A percentile compares a stretch with the other conserved stretches of the same genome.
These are phyloP conservation scores for Octodon degus DNA, from an alignment of 2,113 vertebrate genomes.

Conservation along the genomic window DNA sequence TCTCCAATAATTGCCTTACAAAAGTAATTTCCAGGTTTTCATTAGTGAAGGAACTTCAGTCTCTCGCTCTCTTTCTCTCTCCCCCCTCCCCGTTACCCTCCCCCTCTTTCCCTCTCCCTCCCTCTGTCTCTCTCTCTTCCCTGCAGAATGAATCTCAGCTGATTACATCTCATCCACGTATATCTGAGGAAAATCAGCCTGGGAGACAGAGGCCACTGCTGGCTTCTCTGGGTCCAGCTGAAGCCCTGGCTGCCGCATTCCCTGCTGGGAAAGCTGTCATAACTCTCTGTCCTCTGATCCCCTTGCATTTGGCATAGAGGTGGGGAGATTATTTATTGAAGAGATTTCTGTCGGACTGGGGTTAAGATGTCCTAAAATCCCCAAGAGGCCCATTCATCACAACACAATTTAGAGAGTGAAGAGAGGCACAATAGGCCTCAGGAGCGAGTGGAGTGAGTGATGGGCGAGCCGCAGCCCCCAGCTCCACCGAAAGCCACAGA, in stretches of 20 bases:
- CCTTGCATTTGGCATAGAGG: constrained; percentile 82
- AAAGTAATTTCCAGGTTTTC: constrained; percentile 64
- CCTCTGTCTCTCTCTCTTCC: neutral
- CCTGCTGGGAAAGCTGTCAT: constrained; percentile 81
- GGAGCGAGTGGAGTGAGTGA: constrained; percentile 83
- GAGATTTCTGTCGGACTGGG: constrained; percentile 84
- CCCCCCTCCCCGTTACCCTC: too few relatives aligned
- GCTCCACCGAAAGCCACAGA: constrained; percentile 77
- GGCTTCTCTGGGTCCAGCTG: constrained; percentile 55
- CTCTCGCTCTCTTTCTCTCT: neutral
- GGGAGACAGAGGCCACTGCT: constrained; percentile 61
- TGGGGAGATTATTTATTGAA: constrained; percentile 85
- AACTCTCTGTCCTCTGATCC: constrained; percentile 82
- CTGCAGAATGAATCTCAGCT: constrained; percentile 28
- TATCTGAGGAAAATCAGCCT: constrained; percentile 73
- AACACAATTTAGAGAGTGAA: constrained; percentile 82
- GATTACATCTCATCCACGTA: constrained; percentile 61
- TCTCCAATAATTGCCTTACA: constrained; percentile 26
- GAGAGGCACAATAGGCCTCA: constrained; percentile 80
- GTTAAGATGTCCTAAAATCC: constrained; percentile 88
- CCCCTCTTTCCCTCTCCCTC: neutral
- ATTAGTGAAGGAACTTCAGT: constrained; percentile 56
- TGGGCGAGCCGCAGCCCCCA: constrained; percentile 80
- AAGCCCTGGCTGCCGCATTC: constrained; percentile 61
- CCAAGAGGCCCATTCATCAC: constrained; percentile 87